Conservation (phyloP, 2,888 invertebrate genomes). For the Oligia fasciuncula region DNA sequence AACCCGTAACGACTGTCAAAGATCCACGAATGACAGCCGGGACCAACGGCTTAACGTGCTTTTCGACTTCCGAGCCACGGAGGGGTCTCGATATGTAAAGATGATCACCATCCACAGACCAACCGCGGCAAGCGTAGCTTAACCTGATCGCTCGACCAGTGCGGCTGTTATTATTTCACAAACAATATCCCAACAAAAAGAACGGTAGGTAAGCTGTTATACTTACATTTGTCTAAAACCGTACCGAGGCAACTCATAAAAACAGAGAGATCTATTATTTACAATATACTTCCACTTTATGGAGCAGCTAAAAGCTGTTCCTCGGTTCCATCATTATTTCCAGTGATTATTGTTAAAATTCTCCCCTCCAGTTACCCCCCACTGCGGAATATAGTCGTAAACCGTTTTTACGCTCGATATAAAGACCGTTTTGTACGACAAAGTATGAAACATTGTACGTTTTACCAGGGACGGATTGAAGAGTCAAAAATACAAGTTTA, state of each 20-base stretch:
- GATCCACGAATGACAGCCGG: no score
- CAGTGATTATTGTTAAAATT: slow-evolving; percentile 60
- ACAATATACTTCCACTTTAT: slow-evolving; percentile 42
- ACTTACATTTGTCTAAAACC: neutral
- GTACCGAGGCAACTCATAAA: neutral
- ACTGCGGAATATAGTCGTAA: slow-evolving; percentile 60
- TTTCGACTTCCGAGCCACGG: no score
- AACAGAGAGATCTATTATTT: slow-evolving; percentile 17
- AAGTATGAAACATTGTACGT: slow-evolving; percentile 59
- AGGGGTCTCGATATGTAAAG: no score
- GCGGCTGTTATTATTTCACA: no score
- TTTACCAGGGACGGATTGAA: slow-evolving; percentile 45
- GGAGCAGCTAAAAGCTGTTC: slow-evolving; percentile 43
- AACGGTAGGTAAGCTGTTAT: neutral
- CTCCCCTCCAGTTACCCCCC: slow-evolving; percentile 25
- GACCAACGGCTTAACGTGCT: no score
- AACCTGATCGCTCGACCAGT: no score
- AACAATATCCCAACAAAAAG: neutral
- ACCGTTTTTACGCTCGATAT: slow-evolving; percentile 68
- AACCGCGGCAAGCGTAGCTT: no score
- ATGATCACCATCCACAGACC: no score
- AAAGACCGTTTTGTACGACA: slow-evolving; percentile 66
- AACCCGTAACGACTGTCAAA: no score
- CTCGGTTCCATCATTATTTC: slow-evolving; percentile 45
- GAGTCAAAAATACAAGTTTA: neutral